Evolutionary conservation across 2,888 invertebrate genomes (phyloP).

Genomic region (Amiota minor): DNA sequence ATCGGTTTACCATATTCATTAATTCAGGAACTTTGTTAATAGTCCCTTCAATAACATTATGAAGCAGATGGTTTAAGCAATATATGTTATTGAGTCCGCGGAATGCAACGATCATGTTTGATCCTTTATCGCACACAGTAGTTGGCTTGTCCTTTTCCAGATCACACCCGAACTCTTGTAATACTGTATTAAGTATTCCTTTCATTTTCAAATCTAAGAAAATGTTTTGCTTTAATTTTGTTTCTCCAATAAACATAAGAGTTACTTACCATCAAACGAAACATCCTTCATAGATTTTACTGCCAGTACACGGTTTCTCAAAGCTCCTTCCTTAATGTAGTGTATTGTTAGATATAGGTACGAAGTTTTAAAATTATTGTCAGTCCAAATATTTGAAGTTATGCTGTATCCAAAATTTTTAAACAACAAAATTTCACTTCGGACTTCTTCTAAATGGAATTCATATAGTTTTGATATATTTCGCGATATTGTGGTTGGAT

Average conservation of each 20-base stretch:
- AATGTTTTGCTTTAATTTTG: slow-evolving; percentile 31
- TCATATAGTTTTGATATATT: slow-evolving; percentile 37
- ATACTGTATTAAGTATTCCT: slow-evolving; percentile 36
- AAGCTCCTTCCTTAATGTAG: slow-evolving; percentile 38
- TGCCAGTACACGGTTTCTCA: slow-evolving; percentile 32
- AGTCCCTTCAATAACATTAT: slow-evolving; percentile 36
- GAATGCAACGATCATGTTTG: slow-evolving; percentile 35
- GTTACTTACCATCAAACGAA: slow-evolving; percentile 17
- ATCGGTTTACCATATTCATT: slow-evolving; percentile 28
- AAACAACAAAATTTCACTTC: slow-evolving; percentile 35
- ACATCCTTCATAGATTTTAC: slow-evolving; percentile 32
- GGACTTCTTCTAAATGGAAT: slow-evolving; percentile 37
- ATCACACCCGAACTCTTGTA: slow-evolving; percentile 37
- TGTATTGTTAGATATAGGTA: slow-evolving; percentile 42
- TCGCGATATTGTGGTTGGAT: slow-evolving; percentile 41
- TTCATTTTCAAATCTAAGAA: slow-evolving; percentile 38
- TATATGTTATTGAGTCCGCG: slow-evolving; percentile 32
- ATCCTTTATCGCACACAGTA: slow-evolving; percentile 34
- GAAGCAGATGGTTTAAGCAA: slow-evolving; percentile 37
- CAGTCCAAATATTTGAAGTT: slow-evolving; percentile 41
- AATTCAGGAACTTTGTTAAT: slow-evolving; percentile 29
- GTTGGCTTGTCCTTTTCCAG: slow-evolving; percentile 30
- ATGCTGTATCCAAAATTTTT: slow-evolving; percentile 41
- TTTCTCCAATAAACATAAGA: slow-evolving; percentile 20
- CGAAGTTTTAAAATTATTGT: slow-evolving; percentile 39